Conservation (phyloP, 2,113 vertebrate genomes). For the Hepsetus odoe region DNA sequence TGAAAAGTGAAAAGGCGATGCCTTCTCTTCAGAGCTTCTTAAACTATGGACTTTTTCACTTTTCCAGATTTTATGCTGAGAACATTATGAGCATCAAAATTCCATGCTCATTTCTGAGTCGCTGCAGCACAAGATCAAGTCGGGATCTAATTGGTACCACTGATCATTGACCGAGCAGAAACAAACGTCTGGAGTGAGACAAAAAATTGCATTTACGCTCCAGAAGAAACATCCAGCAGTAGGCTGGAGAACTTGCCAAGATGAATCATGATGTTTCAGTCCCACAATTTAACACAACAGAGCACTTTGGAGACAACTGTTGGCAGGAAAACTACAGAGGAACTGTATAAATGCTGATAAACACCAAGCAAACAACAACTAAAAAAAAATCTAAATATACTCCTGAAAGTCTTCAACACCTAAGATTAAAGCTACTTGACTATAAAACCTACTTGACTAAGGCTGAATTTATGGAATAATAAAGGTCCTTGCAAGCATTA, state of each 20-base stretch:
- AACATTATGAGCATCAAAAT: background rate
- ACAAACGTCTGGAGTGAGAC: background rate
- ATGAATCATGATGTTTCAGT: background rate
- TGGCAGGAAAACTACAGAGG: too few species aligned
- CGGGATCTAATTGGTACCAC: constrained; percentile 6
- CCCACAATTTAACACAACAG: background rate
- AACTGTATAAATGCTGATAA: background rate
- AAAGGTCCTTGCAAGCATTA: too few species aligned
- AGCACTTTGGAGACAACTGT: too few species aligned
- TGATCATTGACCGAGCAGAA: constrained; percentile 35
- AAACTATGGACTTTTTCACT: background rate
- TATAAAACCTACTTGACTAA: too few species aligned
- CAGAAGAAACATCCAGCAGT: background rate
- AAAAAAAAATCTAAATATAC: too few species aligned
- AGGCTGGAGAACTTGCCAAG: too few species aligned
- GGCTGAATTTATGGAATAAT: too few species aligned
- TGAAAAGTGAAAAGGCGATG: too few species aligned
- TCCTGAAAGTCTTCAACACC: too few species aligned
- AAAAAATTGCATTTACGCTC: background rate
- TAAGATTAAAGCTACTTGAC: too few species aligned
- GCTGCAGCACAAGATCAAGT: constrained; percentile 20
- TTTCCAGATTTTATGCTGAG: background rate
- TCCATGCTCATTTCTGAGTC: background rate
- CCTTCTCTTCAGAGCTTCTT: background rate
- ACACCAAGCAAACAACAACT: background rate